These are phyloP conservation scores for Sparidentex hasta DNA, from an alignment of 2,797 vertebrate genomes.

Conservation along the genomic window DNA sequence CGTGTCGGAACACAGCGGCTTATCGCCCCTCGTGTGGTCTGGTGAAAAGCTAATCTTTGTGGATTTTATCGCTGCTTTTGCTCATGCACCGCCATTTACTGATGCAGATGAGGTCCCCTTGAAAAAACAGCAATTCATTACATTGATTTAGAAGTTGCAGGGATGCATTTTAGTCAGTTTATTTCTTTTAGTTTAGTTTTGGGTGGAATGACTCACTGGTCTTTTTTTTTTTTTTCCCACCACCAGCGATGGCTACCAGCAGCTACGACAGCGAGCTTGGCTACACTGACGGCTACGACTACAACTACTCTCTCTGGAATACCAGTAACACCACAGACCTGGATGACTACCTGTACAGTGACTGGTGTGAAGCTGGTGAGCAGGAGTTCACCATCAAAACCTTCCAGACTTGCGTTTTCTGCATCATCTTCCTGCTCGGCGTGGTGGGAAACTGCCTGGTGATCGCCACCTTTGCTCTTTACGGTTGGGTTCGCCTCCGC, in stretches of 20 bases:
- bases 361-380: slow-evolving; percentile 80
- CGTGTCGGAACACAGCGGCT: background rate
- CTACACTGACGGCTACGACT: background rate
- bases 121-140: too few species aligned
- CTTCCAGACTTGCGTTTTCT: slow-evolving; percentile 87
- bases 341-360: accelerated
- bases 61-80: background rate
- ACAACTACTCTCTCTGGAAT: background rate
- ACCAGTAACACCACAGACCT: accelerated
- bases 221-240: background rate
- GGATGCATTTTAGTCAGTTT: background rate
- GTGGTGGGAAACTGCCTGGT: slow-evolving; percentile 89
- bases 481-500: slow-evolving; percentile 78
- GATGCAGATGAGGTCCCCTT: too few species aligned
- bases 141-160: background rate
- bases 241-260: slow-evolving; percentile 10
- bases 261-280: accelerated
- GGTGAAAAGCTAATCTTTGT: background rate
- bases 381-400: slow-evolving; percentile 70
- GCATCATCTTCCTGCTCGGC: slow-evolving; percentile 87
- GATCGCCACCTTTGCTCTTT: slow-evolving; percentile 87
- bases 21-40: background rate
- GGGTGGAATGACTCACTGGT: background rate
- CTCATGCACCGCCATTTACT: too few species aligned
- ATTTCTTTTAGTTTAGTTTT: background rate